Base-by-base conservation (phyloP, 2,113 vertebrate species). In the Mobula hypostoma region DNA sequence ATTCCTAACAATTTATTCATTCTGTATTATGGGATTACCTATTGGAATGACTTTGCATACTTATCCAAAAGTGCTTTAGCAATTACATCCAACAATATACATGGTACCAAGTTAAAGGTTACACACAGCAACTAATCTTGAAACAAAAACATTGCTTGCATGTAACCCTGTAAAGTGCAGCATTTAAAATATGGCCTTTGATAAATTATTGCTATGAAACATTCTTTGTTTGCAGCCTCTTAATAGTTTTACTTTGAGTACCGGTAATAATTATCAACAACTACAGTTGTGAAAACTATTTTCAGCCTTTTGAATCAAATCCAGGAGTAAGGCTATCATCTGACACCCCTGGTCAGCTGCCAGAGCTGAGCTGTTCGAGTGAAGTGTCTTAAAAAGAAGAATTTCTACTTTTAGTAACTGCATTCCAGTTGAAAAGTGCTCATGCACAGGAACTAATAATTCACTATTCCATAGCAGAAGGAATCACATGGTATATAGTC, bases 281-380 rank as follows among this genome's bases (percentile, higher is more conserved):
- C 94, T 90, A 56, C 83, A 94, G 83, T 74, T 76, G 94, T 56
- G 32, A 74, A 88, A 94, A n/a, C n/a, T 76, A 56, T 72, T 88
- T 74, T 66, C 70, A 61, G 68, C 11, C 11, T 90, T 87, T 90
- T 74, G 94, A 76, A 94, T 56, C 32, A 85, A 58, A 61, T 77
- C 83, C 94, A 90, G 72, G 72, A 90, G 83, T 36, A 90, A 40
- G 72, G 83, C 94, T 94, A 87, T 94, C 94, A 94, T 90, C 83
- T 94, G 21, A 88, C 83, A 61, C 87, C n/a, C 72, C 83, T 94
- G 68, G 70, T 72, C 24, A 7, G 77, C 15, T 92, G 85, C 94
- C 87, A 92, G 74, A 8, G 56, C 74, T 63, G 68, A 74, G 19
- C 90, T 93, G 17, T 90, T 90, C 66, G 61, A 90, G 61, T 90